Percentiles rank a stretch among this genome's conserved stretches.
Evolutionary conservation across 2,797 vertebrate species (phyloP).

Genomic region (Coreius guichenoti): DNA sequence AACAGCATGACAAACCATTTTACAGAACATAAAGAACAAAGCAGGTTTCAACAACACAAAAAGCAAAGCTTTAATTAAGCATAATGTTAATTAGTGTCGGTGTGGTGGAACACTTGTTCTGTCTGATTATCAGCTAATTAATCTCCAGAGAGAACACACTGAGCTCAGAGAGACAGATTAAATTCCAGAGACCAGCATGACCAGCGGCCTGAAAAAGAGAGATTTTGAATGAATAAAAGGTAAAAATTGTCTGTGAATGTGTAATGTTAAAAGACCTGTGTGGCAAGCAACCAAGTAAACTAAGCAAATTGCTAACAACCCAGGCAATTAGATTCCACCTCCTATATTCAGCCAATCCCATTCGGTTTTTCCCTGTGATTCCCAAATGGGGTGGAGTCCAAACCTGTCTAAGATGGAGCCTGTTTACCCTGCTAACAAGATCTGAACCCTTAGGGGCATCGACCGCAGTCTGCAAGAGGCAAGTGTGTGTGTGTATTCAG

Average conservation of each 20-base stretch:
- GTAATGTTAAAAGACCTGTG: conserved; percentile 6
- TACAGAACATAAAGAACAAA: conserved; percentile 50
- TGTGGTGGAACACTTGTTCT: conserved; percentile 72
- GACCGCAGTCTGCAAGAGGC: conserved; percentile 24
- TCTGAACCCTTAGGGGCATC: conserved; percentile 44
- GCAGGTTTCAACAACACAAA: conserved; percentile 44
- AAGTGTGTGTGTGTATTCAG: conserved; percentile 15
- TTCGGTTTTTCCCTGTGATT: conserved; percentile 14
- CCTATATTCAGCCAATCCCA: conserved; percentile 3
- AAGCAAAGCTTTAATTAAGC: conserved; percentile 58
- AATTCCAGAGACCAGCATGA: conserved; percentile 58
- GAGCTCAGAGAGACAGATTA: conserved; percentile 68
- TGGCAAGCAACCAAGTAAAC: background rate
- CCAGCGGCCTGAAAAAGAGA: conserved; percentile 28
- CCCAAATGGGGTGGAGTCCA: conserved; percentile 36
- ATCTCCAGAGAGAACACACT: conserved; percentile 74
- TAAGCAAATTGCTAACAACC: conserved; percentile 23
- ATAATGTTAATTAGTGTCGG: conserved; percentile 70
- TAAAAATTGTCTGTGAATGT: background rate
- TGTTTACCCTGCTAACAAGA: conserved; percentile 50
- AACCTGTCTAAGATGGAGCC: conserved; percentile 45
- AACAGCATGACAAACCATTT: conserved; percentile 47
- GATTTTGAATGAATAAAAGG: background rate
- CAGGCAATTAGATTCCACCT: conserved; percentile 22
- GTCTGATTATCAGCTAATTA: conserved; percentile 80